These are phyloP conservation scores for Melanchra persicariae DNA, from an alignment of 2,888 invertebrate species.

Conservation along the genomic window DNA sequence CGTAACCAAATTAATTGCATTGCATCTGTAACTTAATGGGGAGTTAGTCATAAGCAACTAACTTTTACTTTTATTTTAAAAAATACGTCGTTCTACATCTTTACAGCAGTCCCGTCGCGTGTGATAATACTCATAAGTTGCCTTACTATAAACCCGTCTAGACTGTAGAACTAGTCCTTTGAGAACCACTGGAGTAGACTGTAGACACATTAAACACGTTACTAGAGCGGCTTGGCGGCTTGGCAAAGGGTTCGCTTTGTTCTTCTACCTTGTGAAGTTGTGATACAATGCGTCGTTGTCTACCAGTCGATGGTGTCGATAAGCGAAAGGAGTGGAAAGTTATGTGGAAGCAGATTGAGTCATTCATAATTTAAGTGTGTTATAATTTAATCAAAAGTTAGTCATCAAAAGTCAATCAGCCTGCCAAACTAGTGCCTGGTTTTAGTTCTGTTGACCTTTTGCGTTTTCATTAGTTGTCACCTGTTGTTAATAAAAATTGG, in stretches of 20 bases:
- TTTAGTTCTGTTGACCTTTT: no score
- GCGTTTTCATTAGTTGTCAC: no score
- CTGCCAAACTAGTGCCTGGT: no score
- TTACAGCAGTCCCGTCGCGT: not conserved
- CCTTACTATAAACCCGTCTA: constrained; percentile 33
- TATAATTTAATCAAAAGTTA: no score
- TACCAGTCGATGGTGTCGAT: constrained; percentile 41
- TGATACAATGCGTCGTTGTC: constrained; percentile 30
- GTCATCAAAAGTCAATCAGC: no score
- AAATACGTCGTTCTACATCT: not conserved
- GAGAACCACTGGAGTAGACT: constrained; percentile 56
- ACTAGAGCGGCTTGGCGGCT: constrained; percentile 42
- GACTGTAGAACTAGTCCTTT: constrained; percentile 35
- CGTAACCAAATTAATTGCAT: not conserved
- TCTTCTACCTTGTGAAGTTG: constrained; percentile 35
- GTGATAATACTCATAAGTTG: not conserved
- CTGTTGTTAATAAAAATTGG: no score
- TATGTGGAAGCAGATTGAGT: not conserved
- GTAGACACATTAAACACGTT: constrained; percentile 60
- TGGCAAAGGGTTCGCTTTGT: constrained; percentile 60
- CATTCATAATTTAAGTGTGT: not conserved
- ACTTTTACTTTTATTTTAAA: not conserved
- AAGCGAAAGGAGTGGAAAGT: constrained; percentile 15
- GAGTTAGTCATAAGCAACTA: not conserved
- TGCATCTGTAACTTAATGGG: not conserved